Percentiles rank a stretch among this genome's conserved stretches.
These are phyloP conservation scores for Tetragnatha montana DNA, from an alignment of 2,888 invertebrate species.

Conservation along the genomic window DNA sequence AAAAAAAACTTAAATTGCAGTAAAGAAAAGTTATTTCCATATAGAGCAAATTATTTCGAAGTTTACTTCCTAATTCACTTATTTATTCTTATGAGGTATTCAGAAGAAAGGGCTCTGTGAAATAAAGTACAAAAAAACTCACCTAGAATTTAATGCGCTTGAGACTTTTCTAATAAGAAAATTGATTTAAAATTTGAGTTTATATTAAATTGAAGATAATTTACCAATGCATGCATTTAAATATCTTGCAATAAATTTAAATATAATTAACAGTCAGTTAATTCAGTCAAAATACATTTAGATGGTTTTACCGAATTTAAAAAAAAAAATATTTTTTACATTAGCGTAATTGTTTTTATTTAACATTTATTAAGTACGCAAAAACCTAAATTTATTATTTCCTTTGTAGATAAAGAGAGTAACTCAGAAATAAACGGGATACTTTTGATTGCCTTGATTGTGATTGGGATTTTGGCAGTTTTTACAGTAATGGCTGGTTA, in stretches of 20 bases:
- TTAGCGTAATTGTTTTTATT: too few species aligned
- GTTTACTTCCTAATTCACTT: too few species aligned
- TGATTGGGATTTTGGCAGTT: constrained; percentile 37
- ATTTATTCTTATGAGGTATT: too few species aligned
- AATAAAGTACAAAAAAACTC: too few species aligned
- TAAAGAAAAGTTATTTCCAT: too few species aligned
- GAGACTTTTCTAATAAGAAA: not conserved
- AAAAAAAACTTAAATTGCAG: too few species aligned
- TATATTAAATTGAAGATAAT: not conserved
- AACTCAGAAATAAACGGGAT: constrained; percentile 23
- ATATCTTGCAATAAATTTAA: not conserved
- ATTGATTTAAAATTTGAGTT: not conserved
- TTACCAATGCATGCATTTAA: not conserved
- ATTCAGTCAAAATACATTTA: too few species aligned
- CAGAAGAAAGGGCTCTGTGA: too few species aligned
- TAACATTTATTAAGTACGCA: too few species aligned
- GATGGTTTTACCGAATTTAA: too few species aligned
- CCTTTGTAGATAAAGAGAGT: not conserved
- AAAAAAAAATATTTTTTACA: too few species aligned
- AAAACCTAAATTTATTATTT: not conserved
- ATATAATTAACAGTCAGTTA: not conserved
- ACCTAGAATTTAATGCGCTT: not conserved
- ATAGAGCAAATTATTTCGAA: too few species aligned
- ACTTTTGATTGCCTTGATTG: constrained; percentile 34
- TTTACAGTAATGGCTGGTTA: constrained; percentile 37